phyloP scores from a whole-genome alignment of 2,797 vertebrate genomes.

The Sebastes taczanowskii region DNA sequence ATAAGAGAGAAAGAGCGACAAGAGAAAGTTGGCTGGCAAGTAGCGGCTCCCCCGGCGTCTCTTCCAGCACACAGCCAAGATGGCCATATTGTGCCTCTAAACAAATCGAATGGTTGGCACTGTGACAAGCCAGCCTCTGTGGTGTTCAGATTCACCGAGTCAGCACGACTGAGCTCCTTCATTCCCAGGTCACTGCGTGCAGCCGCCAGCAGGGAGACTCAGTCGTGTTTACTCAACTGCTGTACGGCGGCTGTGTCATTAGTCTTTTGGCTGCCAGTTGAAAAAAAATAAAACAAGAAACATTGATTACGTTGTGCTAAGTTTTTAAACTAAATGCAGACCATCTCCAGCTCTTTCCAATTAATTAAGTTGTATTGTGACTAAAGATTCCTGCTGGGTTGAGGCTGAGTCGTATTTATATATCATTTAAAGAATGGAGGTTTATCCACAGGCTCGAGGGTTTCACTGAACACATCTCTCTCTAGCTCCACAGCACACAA shows the following conservation, averaged over 20 bases:
- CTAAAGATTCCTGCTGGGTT: slow-evolving; percentile 35
- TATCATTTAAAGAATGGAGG: slow-evolving; percentile 17
- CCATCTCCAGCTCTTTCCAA: slow-evolving; percentile 24
- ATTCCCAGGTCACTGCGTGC: slow-evolving; percentile 71
- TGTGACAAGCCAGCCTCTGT: slow-evolving; percentile 68
- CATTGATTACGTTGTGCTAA: slow-evolving; percentile 52
- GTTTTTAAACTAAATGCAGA: slow-evolving; percentile 49
- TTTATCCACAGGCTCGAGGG: slow-evolving; percentile 16
- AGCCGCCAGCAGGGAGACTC: slow-evolving; percentile 62
- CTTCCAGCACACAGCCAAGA: slow-evolving; percentile 72
- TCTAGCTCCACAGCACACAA: not conserved
- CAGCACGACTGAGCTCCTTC: slow-evolving; percentile 63
- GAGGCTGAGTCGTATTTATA: slow-evolving; percentile 12
- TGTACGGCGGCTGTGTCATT: slow-evolving; percentile 66
- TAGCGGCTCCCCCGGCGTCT: slow-evolving; percentile 59
- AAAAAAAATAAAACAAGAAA: slow-evolving; percentile 36
- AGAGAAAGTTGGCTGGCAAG: slow-evolving; percentile 70
- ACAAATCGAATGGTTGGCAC: slow-evolving; percentile 78
- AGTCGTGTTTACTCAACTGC: slow-evolving; percentile 60
- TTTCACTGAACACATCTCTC: slow-evolving; percentile 1
- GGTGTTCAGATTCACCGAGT: slow-evolving; percentile 65
- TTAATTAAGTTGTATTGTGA: slow-evolving; percentile 43
- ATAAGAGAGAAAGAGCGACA: slow-evolving; percentile 48
- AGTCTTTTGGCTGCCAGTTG: slow-evolving; percentile 64
- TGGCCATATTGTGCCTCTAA: slow-evolving; percentile 80